phyloP scores from a whole-genome alignment of 2,888 invertebrate species.

The Eilema depressum region DNA sequence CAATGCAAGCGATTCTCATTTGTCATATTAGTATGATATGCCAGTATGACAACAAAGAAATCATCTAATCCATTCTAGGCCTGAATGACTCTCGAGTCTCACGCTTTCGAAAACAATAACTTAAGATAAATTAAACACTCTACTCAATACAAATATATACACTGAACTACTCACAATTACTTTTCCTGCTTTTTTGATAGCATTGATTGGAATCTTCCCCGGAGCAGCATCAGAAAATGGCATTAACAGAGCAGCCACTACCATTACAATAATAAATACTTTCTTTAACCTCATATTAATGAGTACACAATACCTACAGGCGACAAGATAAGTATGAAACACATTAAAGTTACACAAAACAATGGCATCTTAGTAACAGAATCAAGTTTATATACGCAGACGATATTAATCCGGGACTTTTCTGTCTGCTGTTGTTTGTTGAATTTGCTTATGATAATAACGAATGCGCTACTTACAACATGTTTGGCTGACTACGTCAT shows the following conservation, averaged over 20 bases:
- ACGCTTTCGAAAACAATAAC: not conserved
- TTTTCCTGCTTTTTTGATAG: slow-evolving; percentile 59
- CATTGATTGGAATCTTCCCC: slow-evolving; percentile 61
- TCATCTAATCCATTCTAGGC: not conserved
- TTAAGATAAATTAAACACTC: not conserved
- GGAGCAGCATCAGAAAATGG: slow-evolving; percentile 36
- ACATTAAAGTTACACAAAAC: slow-evolving; percentile 2
- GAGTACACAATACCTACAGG: not conserved
- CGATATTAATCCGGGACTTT: slow-evolving; percentile 15
- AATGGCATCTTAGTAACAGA: not conserved
- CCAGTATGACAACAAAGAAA: no score
- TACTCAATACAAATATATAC: not conserved
- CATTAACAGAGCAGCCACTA: slow-evolving; percentile 40
- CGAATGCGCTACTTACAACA: not conserved
- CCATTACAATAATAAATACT: slow-evolving; percentile 32
- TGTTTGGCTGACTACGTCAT: no score
- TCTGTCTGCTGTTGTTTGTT: slow-evolving; percentile 1
- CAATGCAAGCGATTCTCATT: no score
- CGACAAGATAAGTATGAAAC: not conserved
- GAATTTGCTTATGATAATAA: not conserved
- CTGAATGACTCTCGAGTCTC: not conserved
- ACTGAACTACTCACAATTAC: slow-evolving; percentile 57
- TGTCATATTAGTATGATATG: no score
- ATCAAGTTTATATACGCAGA: slow-evolving; percentile 10
- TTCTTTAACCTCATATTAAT: slow-evolving; percentile 50